Evolutionary conservation across 2,113 vertebrate genomes (phyloP), one percentile per base, ranked within the genome.

Genomic region (Pygoscelis adeliae): DNA sequence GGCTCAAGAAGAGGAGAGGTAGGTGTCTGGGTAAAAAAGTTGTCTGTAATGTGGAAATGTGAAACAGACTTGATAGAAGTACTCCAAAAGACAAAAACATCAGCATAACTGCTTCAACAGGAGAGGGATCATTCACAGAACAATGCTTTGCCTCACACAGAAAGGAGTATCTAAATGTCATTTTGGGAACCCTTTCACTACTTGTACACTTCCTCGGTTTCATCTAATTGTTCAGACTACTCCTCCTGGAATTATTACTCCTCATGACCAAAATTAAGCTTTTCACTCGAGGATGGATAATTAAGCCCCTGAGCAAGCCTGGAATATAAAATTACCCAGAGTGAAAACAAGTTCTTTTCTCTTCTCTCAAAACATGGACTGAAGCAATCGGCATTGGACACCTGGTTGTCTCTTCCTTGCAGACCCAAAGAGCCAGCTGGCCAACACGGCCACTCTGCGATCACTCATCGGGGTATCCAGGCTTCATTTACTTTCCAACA

Each of bases 391-490:
- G 70, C 65, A 26, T 30, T 4, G 8, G 36, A 34, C 40, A 61
- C 9, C 6, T 5, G 7, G 5, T 32, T 59, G 34, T 65, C 23
- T 38, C 63, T 55, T 74, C 29, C 61, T 18, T n/a, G 15, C 20
- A 73, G 30, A 92, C 16, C 14, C 58, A 38, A 83, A 42, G 21
- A 53, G 15, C 46, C 4, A 1, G 15, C 10, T 65, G 53, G 40
- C 17, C 63, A 63, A 16, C 42, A n/a, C 1, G 2, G 25, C 9
- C 2, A 0, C 19, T 61, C 58, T 47, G 22, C 3, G 3, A 61
- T 15, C 13, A 2, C 15, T 36, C 72, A 38, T 13, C 5, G 1
- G 22, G 9, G n/a, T 71, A 53, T 29, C 30, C 36, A 70, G 32
- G 63, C 16, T 92, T 83, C 29, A 72, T 22, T 16, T 55, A 50